Conservation (phyloP, 2,888 invertebrate genomes). For the Anodontia alba region DNA sequence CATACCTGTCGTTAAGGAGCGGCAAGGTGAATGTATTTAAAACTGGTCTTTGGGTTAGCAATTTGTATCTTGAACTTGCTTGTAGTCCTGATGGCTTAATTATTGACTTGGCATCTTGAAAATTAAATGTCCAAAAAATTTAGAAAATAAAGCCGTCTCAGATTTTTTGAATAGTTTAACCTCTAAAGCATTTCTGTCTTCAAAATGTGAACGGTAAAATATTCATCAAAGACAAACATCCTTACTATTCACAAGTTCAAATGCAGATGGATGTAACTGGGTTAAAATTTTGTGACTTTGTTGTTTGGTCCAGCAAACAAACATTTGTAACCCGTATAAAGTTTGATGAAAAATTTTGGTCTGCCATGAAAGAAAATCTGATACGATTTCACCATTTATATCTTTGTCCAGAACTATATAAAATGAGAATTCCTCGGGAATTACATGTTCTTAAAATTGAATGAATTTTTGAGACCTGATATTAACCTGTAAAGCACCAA, state of each 20-base stretch:
- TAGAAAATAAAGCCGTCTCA: background rate
- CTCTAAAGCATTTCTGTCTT: no score
- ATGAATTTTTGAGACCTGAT: no score
- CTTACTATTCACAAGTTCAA: conserved; percentile 18
- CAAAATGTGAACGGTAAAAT: background rate
- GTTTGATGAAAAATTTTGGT: conserved; percentile 12
- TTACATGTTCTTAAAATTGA: no score
- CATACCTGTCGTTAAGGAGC: background rate
- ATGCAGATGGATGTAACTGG: conserved; percentile 20
- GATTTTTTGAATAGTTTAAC: no score
- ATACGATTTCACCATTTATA: conserved; percentile 10
- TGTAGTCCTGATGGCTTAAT: conserved; percentile 20
- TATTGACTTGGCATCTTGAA: conserved; percentile 7
- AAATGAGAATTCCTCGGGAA: conserved; percentile 14
- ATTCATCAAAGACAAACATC: background rate
- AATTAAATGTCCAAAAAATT: conserved; percentile 17
- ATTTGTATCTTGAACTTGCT: conserved; percentile 16
- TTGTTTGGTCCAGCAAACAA: conserved; percentile 14
- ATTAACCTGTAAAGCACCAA: no score
- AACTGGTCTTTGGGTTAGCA: background rate
- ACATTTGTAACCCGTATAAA: background rate
- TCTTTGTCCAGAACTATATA: conserved; percentile 11
- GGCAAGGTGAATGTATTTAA: background rate
- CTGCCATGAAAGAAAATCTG: background rate
- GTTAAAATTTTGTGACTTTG: conserved; percentile 17